These are phyloP conservation scores for Protonibea diacanthus DNA, from an alignment of 2,797 vertebrate genomes.

Conservation along the genomic window DNA sequence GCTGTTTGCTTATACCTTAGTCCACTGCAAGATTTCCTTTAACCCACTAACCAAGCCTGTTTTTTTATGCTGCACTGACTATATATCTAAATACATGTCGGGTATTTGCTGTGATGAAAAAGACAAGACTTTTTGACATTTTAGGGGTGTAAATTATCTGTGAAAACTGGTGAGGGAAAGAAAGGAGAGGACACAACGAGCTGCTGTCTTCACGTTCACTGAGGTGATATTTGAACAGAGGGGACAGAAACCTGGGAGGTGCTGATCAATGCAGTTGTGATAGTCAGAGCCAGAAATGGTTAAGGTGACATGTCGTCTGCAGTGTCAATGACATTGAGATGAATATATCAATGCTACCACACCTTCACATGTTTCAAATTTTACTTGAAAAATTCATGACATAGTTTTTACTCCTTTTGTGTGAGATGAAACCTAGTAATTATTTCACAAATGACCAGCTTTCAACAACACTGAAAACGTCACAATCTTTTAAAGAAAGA, in stretches of 20 bases:
- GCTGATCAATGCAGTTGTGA: slow-evolving; percentile 23
- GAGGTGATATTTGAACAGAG: slow-evolving; percentile 29
- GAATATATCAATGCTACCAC: background rate
- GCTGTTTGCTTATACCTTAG: slow-evolving; percentile 36
- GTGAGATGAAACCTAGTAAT: background rate
- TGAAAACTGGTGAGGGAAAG: slow-evolving; percentile 21
- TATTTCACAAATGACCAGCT: background rate
- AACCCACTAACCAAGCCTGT: slow-evolving; percentile 75
- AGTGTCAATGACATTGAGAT: background rate
- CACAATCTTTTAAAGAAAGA: background rate
- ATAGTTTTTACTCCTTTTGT: background rate
- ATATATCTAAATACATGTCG: background rate
- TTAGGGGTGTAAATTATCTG: slow-evolving; percentile 56
- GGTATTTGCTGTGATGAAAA: no score
- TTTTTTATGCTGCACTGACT: slow-evolving; percentile 29
- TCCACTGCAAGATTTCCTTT: slow-evolving; percentile 52
- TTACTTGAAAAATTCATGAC: background rate
- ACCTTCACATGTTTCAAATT: background rate
- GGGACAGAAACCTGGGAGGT: slow-evolving; percentile 7
- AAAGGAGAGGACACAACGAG: slow-evolving; percentile 31
- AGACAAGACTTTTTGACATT: slow-evolving; percentile 68
- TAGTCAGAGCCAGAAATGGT: background rate
- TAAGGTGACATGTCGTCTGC: background rate
- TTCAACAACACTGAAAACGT: background rate
- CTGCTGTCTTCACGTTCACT: slow-evolving; percentile 25